Conservation (phyloP, 2,797 vertebrate genomes). For the Avahi laniger region DNA sequence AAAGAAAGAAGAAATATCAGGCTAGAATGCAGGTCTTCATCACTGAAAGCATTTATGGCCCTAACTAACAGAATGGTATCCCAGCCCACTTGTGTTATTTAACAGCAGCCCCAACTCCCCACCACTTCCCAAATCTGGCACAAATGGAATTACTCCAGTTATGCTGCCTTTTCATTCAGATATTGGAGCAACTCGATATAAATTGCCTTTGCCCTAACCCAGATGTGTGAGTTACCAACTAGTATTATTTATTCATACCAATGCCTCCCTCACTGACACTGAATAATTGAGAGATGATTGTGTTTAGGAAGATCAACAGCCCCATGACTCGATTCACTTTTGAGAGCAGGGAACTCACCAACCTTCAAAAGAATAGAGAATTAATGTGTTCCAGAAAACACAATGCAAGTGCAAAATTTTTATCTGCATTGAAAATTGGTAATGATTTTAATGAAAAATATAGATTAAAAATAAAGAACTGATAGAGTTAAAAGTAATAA, state of each 20-base stretch:
- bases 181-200: conserved; percentile 58
- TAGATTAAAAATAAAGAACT: neutral
- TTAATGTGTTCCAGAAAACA: conserved; percentile 18
- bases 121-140: neutral
- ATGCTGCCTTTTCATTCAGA: conserved; percentile 55
- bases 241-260: conserved; percentile 72
- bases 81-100: neutral
- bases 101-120: neutral
- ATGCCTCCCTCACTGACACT: conserved; percentile 59
- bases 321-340: conserved; percentile 45
- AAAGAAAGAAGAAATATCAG: neutral
- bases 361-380: conserved; percentile 24
- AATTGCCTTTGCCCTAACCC: conserved; percentile 67
- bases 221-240: conserved; percentile 59
- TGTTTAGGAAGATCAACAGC: conserved; percentile 69
- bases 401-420: neutral
- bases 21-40: neutral
- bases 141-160: conserved; percentile 36
- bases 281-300: conserved; percentile 72
- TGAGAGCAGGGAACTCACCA: conserved; percentile 43
- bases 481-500: neutral
- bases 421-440: neutral
- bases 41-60: neutral
- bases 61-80: neutral
- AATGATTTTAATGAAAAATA: neutral